phyloP scores from a whole-genome alignment of 2,888 invertebrate genomes.

The Anagyrus pseudococci region DNA sequence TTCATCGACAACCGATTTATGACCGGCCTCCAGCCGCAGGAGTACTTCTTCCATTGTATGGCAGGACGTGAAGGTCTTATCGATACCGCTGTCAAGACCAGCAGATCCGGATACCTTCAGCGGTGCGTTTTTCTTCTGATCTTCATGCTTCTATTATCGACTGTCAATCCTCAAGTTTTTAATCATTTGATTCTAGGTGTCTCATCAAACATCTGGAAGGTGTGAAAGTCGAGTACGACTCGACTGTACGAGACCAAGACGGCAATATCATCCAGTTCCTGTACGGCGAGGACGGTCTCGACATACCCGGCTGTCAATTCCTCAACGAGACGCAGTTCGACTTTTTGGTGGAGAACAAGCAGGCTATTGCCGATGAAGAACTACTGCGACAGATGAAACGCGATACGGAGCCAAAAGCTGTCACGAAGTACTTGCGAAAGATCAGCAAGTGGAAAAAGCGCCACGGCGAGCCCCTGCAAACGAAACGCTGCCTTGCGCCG shows the following conservation, averaged over 20 bases:
- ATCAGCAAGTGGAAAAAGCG: slow-evolving; percentile 70
- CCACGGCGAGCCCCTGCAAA: slow-evolving; percentile 60
- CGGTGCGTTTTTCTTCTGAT: slow-evolving; percentile 34
- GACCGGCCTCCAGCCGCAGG: slow-evolving; percentile 98
- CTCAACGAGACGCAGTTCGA: slow-evolving; percentile 76
- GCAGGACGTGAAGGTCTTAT: slow-evolving; percentile 99
- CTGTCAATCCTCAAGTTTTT: slow-evolving; percentile 72
- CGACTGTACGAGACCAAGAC: slow-evolving; percentile 95
- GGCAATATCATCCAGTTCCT: slow-evolving; percentile 86
- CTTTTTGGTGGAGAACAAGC: slow-evolving; percentile 83
- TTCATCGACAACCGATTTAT: slow-evolving; percentile 96
- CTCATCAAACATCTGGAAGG: slow-evolving; percentile 98
- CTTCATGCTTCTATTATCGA: not conserved
- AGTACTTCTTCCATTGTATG: slow-evolving; percentile 99
- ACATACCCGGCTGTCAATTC: slow-evolving; percentile 87
- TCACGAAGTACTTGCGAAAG: slow-evolving; percentile 68
- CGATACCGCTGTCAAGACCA: slow-evolving; percentile 99
- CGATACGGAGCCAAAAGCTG: slow-evolving; percentile 63
- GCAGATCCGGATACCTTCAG: slow-evolving; percentile 92
- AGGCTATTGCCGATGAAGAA: slow-evolving; percentile 69
- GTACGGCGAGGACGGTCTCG: slow-evolving; percentile 94
- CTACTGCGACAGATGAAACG: slow-evolving; percentile 68
- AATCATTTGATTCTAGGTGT: slow-evolving; percentile 65
- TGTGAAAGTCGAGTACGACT: slow-evolving; percentile 88
- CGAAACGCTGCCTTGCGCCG: slow-evolving; percentile 61